Evolutionary conservation across 2,113 vertebrate species (phyloP).

Genomic region (Pangasianodon gigas): DNA sequence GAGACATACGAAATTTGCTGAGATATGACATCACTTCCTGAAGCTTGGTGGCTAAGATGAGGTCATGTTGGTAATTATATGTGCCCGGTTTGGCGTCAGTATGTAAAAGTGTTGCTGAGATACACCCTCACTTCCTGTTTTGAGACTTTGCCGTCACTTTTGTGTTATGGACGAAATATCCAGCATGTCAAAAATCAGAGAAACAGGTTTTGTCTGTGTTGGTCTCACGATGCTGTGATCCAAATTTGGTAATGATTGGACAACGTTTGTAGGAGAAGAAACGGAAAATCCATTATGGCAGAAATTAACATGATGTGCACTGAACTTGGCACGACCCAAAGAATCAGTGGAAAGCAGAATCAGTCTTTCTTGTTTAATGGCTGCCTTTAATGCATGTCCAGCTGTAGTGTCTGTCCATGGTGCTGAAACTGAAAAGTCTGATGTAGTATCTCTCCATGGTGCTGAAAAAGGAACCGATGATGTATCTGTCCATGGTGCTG

Average conservation of each 20-base stretch:
- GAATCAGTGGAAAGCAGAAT: too few relatives aligned
- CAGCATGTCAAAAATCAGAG: background rate
- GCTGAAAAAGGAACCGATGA: rapidly evolving
- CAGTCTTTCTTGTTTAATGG: too few relatives aligned
- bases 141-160: too few relatives aligned
- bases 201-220: background rate
- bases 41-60: background rate
- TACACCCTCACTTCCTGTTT: background rate
- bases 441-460: too few relatives aligned
- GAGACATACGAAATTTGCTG: background rate
- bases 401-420: too few relatives aligned
- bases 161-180: background rate
- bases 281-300: background rate
- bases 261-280: background rate
- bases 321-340: background rate
- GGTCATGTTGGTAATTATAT: background rate
- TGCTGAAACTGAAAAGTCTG: background rate
- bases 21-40: background rate
- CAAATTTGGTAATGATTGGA: background rate
- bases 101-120: background rate
- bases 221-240: background rate
- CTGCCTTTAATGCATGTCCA: background rate
- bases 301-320: background rate
- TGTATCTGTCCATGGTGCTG: background rate
- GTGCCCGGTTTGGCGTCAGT: background rate